Conservation (phyloP, 2,113 vertebrate genomes). For the Pelobates fuscus region DNA sequence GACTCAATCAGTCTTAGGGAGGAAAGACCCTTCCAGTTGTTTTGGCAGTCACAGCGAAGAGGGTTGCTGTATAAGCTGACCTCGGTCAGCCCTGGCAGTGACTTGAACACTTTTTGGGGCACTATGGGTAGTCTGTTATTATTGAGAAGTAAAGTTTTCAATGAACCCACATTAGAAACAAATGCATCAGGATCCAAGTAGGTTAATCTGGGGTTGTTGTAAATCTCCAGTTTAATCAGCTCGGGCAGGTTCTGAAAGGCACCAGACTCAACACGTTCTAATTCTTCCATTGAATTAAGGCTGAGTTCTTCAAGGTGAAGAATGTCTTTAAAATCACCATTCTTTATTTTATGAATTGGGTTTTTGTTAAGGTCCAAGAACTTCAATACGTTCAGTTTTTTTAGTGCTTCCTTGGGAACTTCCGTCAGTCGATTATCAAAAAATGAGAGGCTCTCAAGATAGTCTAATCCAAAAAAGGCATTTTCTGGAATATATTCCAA, state of each 20-base stretch:
- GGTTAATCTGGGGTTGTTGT: conserved; percentile 71
- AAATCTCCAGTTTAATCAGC: conserved; percentile 73
- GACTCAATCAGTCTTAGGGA: conserved; percentile 70
- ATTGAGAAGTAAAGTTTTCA: conserved; percentile 71
- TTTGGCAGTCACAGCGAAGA: conserved; percentile 75
- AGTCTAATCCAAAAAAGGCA: conserved; percentile 74
- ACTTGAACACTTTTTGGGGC: conserved; percentile 67
- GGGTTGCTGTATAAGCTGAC: conserved; percentile 74
- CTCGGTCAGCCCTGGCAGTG: conserved; percentile 62
- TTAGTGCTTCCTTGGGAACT: conserved; percentile 72
- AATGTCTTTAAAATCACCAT: conserved; percentile 74
- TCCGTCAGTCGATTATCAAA: conserved; percentile 71
- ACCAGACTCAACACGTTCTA: conserved; percentile 67
- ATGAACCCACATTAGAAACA: conserved; percentile 59
- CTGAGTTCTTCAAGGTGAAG: conserved; percentile 77
- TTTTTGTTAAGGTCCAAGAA: conserved; percentile 81
- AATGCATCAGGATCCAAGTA: conserved; percentile 72
- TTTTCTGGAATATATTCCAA: conserved; percentile 67
- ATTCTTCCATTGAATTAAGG: conserved; percentile 77
- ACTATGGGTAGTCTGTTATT: conserved; percentile 72
- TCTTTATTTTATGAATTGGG: conserved; percentile 67
- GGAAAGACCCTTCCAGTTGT: conserved; percentile 70
- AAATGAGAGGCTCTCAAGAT: conserved; percentile 79
- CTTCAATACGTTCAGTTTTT: conserved; percentile 71
- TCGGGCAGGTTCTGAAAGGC: conserved; percentile 76